Base-by-base conservation (phyloP, 2,888 invertebrate genomes). In the Apodemia mormo region DNA sequence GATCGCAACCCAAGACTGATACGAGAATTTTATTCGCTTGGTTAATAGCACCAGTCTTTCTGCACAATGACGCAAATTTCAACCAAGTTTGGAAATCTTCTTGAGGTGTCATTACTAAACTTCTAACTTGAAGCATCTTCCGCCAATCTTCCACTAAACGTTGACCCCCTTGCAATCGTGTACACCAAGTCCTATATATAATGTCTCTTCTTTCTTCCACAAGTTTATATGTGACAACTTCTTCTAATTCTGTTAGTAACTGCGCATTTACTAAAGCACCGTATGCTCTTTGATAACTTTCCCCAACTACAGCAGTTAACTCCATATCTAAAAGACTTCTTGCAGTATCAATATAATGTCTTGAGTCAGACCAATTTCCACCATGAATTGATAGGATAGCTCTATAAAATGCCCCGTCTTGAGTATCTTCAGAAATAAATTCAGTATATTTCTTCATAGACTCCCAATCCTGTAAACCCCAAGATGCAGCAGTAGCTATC, bases 91-190 rank as follows among this genome's bases (percentile, higher is more conserved):
- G 96, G 88, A 98, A 97, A 83, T 99, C 98, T 82, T 99, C 98
- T 70, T 97, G 96, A 0, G 99, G 99, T 2, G 96, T 95, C 68
- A 99, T 94, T 0, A 99, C 99, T 72, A 99, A 90, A 10, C 98
- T 98, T 78, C 98, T 97, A 14, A 99, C 98, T 87, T 98, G 98
- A 68, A 99, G 96, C 76, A 99, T 97, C 80, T 97, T 96, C 77
- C 99, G 97, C 99, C 99, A 99, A 85, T 99, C 99, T 85, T 99
- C 99, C 0, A 99, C 98, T 66, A 98, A 94, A 61, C 97, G 94
- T 82, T 99, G 98, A 14, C 99, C 99, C 0, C 99, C 98, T 84
- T 97, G 98, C 40, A 99, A 89, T 73, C 99, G 94, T 74, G 98
- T 96, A 98, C 99, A 99, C 99, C 99, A 99, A 94, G 98, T 96